Evolutionary conservation across 2,888 invertebrate species (phyloP), one percentile per base, ranked within the genome.

Genomic region (Antitype chi): DNA sequence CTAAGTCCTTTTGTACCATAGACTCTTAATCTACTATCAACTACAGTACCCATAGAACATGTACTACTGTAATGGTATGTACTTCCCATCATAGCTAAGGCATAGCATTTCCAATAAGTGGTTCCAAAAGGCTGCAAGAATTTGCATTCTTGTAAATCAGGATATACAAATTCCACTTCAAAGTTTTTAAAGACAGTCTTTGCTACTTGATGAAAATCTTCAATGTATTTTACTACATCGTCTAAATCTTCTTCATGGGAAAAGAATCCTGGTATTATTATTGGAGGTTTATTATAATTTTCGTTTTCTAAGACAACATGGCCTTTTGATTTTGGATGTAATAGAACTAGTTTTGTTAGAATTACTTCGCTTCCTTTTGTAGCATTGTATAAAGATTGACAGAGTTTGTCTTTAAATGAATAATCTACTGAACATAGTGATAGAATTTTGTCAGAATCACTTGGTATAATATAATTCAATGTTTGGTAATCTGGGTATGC

Each of bases 241-340:
- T 94, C 89, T 0, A 97, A 82, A 87, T 98, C 98, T 38, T 94
- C 90, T 17, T 94, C 91, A 6, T 97, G 94, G 0, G 93, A 90
- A 32, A 97, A 94, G 87, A 97, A 97, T 75, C 97, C 97, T 0
- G 97, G 94, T 74, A 97, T 94, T 25, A 98, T 97, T 53, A 96
- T 87, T 0, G 98, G 98, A 53, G 95, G 92, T 3, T 97, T 97
- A 2, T 89, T 85, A 0, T 97, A 97, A 88, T 98, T 92, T 0
- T 88, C 82, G 9, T 97, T 97, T 64, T 93, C 93, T 3, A 98
- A 90, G 25, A 94, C 92, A 2, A 98, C 86, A 15, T 88, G 82
- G 3, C 98, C 97, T 43, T 91, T 93, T 0, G 97, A 97, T 79
- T 93, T 89, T 0, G 97, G 97, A 77, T 95, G 92, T 3, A 89